Base-by-base conservation (phyloP, 2,888 invertebrate species). In the Leucoma salicis region DNA sequence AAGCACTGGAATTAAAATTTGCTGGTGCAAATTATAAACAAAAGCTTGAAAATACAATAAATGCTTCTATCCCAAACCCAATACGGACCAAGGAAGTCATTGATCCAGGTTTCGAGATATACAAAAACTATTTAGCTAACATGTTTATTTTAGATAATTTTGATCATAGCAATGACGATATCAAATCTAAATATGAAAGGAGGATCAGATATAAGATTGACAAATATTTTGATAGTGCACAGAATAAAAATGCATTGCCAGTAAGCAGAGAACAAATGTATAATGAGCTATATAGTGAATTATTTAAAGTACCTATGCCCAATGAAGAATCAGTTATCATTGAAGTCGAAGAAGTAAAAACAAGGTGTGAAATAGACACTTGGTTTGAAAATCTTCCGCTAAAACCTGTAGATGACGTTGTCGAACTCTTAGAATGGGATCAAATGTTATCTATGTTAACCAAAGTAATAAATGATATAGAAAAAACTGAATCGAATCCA, bases 111-210 rank as follows among this genome's bases (percentile, higher is more conserved):
- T 82, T 80, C 55, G 74, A 81, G 55, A 66, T 82, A 34, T 82
- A 79, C 35, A 82, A 80, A 53, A 68, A 66, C 46, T 66, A 69
- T 3, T 55, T 82, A 44, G 68, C 74, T n/a, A 63, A 70, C 13
- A 66, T 70, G 50, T 83, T 82, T 52, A 74, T 83, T 43, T 57
- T 83, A 36, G 73, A 82, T 41, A 82, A 83, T 37, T 82, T 80
- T 51, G 83, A 83, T 39, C 69, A 78, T 35, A 57, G 63, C 1
- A 58, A 65, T 41, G 74, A 79, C 36, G 53, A 61, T 29, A 44
- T 64, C 2, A 82, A 77, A 53, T 35, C 49, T 1, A 72, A 70
- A 50, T 76, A 78, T 37, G 74, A 73, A 54, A 72, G 59, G 29
- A 58, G 42, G 31, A 57, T 82, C 3, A 66, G 56, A 49, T 44